phyloP scores from a whole-genome alignment of 2,888 invertebrate genomes.

The Agonum fuliginosum region DNA sequence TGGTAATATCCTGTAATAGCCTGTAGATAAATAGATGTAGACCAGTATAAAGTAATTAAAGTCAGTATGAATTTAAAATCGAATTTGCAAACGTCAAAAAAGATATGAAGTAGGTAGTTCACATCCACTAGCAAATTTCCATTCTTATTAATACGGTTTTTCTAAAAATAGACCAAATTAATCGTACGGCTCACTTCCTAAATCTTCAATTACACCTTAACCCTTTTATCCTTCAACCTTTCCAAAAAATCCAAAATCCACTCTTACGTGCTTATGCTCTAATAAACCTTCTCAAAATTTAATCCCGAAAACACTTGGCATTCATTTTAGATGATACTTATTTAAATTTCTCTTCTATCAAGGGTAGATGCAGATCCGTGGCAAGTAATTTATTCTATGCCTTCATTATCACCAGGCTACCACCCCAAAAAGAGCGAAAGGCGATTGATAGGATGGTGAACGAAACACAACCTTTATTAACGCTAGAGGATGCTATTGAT shows the following conservation, averaged over 20 bases:
- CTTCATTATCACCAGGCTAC: not conserved
- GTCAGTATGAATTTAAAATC: no score
- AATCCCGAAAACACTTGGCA: conserved; percentile 28
- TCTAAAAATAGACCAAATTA: conserved; percentile 10
- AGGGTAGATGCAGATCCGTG: not conserved
- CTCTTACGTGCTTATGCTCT: conserved; percentile 10
- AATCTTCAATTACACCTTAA: conserved; percentile 27
- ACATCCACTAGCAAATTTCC: not conserved
- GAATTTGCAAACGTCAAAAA: no score
- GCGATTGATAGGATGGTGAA: conserved; percentile 4
- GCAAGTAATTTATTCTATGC: conserved; percentile 16
- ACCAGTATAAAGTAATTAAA: no score
- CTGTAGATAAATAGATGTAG: no score
- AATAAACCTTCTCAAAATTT: conserved; percentile 27
- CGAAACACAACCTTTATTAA: conserved; percentile 14
- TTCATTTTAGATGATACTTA: conserved; percentile 32
- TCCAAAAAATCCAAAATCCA: not conserved
- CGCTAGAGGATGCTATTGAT: not conserved
- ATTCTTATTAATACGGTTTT: not conserved
- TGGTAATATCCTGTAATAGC: no score
- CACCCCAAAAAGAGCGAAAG: not conserved
- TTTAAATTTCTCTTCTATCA: conserved; percentile 19
- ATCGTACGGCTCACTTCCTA: conserved; percentile 18
- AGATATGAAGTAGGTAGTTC: no score
- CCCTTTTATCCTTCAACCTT: conserved; percentile 24